phyloP scores from a whole-genome alignment of 2,113 vertebrate species.

The Dromas ardeola region DNA sequence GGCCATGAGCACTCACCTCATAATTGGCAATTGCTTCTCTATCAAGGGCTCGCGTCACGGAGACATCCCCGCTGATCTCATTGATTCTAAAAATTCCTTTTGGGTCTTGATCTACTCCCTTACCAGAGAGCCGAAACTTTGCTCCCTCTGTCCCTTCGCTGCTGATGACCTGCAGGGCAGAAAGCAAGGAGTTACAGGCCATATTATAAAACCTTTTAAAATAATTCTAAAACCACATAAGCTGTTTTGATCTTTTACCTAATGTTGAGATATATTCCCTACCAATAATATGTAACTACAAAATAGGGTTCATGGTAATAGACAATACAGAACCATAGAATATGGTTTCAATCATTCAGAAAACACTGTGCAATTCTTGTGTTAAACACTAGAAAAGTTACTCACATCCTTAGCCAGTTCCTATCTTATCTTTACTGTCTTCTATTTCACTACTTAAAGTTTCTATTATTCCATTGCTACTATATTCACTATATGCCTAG shows the following conservation, averaged over 20 bases:
- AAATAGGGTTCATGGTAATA: background rate
- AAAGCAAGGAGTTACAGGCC: background rate
- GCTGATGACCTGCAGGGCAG: constrained; percentile 82
- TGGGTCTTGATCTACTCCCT: constrained; percentile 91
- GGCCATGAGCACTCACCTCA: constrained; percentile 76
- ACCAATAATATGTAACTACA: background rate
- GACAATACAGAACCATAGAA: background rate
- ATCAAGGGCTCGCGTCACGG: constrained; percentile 87
- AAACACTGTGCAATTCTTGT: background rate
- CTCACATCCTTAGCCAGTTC: background rate
- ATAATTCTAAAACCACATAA: background rate
- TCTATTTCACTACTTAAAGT: background rate
- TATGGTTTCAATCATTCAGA: background rate
- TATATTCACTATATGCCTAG: background rate
- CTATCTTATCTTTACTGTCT: background rate
- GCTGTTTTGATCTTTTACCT: background rate
- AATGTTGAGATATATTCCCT: background rate
- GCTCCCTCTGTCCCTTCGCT: constrained; percentile 80
- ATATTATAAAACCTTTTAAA: background rate
- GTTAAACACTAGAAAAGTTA: background rate
- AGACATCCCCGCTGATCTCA: constrained; percentile 86
- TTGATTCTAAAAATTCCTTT: constrained; percentile 91
- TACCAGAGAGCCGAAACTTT: constrained; percentile 90
- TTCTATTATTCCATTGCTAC: background rate
- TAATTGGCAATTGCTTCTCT: constrained; percentile 87